A percentile compares a stretch with the other conserved stretches of the same genome.
Evolutionary conservation across 1,140 invertebrate species (phyloP).

Genomic region (Aphis gossypii): DNA sequence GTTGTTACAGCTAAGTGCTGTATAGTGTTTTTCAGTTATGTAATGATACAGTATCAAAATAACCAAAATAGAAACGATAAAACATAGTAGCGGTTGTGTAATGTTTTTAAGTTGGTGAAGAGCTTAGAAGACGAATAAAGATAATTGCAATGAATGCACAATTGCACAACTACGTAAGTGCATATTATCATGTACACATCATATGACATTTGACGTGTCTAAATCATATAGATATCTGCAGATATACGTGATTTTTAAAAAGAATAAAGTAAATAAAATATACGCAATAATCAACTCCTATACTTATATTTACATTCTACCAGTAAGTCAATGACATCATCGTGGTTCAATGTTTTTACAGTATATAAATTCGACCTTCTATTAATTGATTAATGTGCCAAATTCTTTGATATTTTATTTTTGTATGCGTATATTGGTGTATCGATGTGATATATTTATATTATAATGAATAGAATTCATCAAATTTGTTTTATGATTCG

Average conservation of each 20-base stretch:
- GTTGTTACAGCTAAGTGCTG: too few relatives aligned
- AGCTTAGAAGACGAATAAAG: too few relatives aligned
- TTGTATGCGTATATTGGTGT: neutral
- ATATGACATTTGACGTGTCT: neutral
- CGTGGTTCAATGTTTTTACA: constrained; percentile 26
- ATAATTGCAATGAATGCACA: too few relatives aligned
- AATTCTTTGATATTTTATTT: constrained; percentile 17
- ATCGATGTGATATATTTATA: neutral
- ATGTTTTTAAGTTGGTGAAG: too few relatives aligned
- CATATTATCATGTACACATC: neutral
- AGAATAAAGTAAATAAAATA: neutral
- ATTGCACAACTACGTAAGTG: neutral
- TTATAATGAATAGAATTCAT: neutral
- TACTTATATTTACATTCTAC: constrained; percentile 35
- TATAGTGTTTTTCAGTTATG: too few relatives aligned
- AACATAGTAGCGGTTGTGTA: too few relatives aligned
- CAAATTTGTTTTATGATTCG: neutral
- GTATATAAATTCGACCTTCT: neutral
- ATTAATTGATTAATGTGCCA: constrained; percentile 46
- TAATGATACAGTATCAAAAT: too few relatives aligned
- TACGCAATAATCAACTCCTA: neutral
- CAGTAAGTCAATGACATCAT: constrained; percentile 37
- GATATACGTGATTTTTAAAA: neutral
- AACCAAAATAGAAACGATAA: too few relatives aligned
- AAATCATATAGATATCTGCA: neutral